Percentiles rank a stretch among this genome's conserved stretches.
These are phyloP conservation scores for Chaetodon trifasciatus DNA, from an alignment of 2,797 vertebrate species.

Conservation along the genomic window DNA sequence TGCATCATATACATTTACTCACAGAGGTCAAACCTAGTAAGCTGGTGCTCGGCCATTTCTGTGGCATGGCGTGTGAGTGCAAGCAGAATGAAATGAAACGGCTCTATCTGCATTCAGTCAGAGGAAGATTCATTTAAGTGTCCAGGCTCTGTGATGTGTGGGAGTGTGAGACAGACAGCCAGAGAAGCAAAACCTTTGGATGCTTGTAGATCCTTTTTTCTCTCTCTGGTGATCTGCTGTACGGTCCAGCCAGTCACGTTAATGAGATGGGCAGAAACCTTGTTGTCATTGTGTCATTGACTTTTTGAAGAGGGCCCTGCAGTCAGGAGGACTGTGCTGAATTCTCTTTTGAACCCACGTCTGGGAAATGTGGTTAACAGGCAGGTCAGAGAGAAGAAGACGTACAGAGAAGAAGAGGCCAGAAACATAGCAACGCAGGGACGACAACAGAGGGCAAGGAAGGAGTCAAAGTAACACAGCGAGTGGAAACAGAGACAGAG, in stretches of 20 bases:
- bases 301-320: slow-evolving; percentile 50
- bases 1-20: slow-evolving; percentile 73
- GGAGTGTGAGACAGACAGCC: slow-evolving; percentile 21
- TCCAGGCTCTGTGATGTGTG: slow-evolving; percentile 31
- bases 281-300: slow-evolving; percentile 64
- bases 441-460: slow-evolving; percentile 21
- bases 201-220: slow-evolving; percentile 35
- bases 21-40: slow-evolving; percentile 62
- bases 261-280: slow-evolving; percentile 66
- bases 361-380: slow-evolving; percentile 50
- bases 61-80: slow-evolving; percentile 32
- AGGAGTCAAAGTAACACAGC: slow-evolving; percentile 11
- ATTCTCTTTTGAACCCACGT: slow-evolving; percentile 36
- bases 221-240: slow-evolving; percentile 40
- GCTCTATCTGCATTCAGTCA: slow-evolving; percentile 68
- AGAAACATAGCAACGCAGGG: slow-evolving; percentile 10
- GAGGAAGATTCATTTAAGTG: slow-evolving; percentile 66
- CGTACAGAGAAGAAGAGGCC: slow-evolving; percentile 5
- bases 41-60: slow-evolving; percentile 32
- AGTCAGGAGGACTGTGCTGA: slow-evolving; percentile 21
- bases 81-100: slow-evolving; percentile 67
- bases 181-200: slow-evolving; percentile 33
- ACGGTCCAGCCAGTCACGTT: slow-evolving; percentile 49
- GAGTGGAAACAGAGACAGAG: slow-evolving; percentile 22
- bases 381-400: slow-evolving; percentile 47